These are phyloP conservation scores for Coracias cyanogaster DNA, from an alignment of 2,797 vertebrate genomes.

Conservation along the genomic window DNA sequence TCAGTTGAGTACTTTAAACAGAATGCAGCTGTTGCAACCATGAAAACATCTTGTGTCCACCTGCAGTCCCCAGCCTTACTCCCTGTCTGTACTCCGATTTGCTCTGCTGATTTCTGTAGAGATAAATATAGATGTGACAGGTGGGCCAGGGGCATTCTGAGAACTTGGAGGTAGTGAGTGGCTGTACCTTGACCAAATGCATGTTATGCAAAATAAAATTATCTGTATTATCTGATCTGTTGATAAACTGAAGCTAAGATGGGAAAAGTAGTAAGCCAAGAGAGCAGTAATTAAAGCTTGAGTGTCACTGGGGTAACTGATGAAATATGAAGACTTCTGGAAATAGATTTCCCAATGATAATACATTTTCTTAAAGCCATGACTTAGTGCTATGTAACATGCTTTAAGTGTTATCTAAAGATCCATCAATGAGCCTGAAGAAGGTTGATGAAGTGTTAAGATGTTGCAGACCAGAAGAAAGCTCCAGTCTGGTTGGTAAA, in stretches of 20 bases:
- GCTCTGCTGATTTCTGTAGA: background rate
- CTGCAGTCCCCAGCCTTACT: background rate
- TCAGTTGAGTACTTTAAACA: background rate
- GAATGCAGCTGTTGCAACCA: background rate
- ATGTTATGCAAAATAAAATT: background rate
- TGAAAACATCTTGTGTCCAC: background rate
- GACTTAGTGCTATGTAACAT: slow-evolving; percentile 21
- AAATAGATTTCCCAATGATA: slow-evolving; percentile 86
- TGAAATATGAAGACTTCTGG: slow-evolving; percentile 89
- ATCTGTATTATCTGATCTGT: background rate
- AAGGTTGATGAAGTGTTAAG: background rate
- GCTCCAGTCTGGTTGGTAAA: background rate
- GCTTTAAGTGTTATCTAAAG: background rate
- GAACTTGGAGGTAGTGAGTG: background rate
- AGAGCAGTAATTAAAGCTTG: slow-evolving; percentile 19
- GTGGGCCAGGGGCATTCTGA: background rate
- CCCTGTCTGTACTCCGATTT: rapidly evolving
- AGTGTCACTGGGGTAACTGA: slow-evolving; percentile 63
- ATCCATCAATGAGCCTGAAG: background rate
- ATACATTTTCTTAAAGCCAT: slow-evolving; percentile 84
- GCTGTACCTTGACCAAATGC: background rate
- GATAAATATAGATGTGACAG: background rate
- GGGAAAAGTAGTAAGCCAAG: background rate
- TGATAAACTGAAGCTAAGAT: background rate
- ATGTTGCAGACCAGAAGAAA: background rate